Evolutionary conservation across 2,797 vertebrate genomes (phyloP), one percentile per base, ranked within the genome.

Genomic region (Sebastes glaucus): DNA sequence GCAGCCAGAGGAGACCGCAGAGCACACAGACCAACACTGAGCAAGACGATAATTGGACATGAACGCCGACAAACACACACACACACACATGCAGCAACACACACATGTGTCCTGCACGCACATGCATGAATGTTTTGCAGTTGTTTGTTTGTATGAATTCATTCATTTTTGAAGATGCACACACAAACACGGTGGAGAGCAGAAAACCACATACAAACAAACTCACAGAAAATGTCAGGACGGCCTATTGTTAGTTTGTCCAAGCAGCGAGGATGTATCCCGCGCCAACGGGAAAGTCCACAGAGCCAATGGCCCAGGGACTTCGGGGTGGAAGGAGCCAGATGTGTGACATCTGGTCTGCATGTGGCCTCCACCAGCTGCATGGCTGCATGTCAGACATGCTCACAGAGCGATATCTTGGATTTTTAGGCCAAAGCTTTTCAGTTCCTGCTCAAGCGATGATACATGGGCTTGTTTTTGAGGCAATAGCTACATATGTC

Each of bases 271-370:
- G 74, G 83, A 91, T 83, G 76, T 74, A 78, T 81, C 81, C 79
- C 6, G 28, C 20, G 90, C 89, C 91, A 91, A 89, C 22, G 90
- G 93, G 92, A 91, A 94, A 94, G 91, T 93, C 93, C 91, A 53
- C 85, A 81, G 69, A 88, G 78, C 86, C 78, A 87, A 88, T 88
- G 60, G 87, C 74, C 67, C 84, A 87, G 81, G 81, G 73, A 68
- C 73, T 79, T 64, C 13, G 30, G 75, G 74, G 70, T 78, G 78
- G 56, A 85, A 82, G 79, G 68, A 86, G 78, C 63, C 77, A 82
- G 73, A 74, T 87, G 87, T 85, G 88, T 87, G 88, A 94, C 94
- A 94, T 94, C 92, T 93, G 92, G 89, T 88, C 81, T 30, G 72
- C 91, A 94, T 91, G 91, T 90, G 91, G 82, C 83, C 82, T 71